phyloP scores from a whole-genome alignment of 1,140 invertebrate species.

The Heliconius eleuchia region DNA sequence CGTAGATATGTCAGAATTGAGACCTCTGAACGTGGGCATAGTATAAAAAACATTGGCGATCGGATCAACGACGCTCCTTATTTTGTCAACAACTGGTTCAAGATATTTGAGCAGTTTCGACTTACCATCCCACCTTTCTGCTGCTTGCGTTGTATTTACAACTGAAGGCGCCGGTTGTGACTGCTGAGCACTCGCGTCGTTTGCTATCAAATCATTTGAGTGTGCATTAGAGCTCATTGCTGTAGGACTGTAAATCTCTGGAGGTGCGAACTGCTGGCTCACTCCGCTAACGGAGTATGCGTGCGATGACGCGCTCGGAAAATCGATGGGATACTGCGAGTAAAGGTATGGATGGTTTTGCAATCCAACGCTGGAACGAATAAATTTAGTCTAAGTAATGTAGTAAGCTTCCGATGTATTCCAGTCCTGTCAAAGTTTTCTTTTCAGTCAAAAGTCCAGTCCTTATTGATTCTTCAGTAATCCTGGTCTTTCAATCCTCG shows the following conservation, averaged over 20 bases:
- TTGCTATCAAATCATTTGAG: slow-evolving; percentile 68
- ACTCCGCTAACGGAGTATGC: slow-evolving; percentile 76
- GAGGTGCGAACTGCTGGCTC: slow-evolving; percentile 70
- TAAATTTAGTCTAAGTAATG: slow-evolving; percentile 40
- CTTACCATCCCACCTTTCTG: slow-evolving; percentile 81
- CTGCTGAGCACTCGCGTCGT: slow-evolving; percentile 76
- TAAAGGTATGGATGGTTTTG: slow-evolving; percentile 78
- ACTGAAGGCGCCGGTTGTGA: slow-evolving; percentile 75
- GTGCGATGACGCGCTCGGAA: slow-evolving; percentile 76
- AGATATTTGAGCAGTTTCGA: slow-evolving; percentile 70
- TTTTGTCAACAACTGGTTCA: slow-evolving; percentile 67
- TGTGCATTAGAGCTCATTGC: slow-evolving; percentile 64
- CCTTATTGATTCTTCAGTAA: neutral
- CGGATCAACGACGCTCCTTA: slow-evolving; percentile 66
- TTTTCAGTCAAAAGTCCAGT: slow-evolving; percentile 22
- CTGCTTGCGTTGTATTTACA: slow-evolving; percentile 71
- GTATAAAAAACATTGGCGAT: slow-evolving; percentile 68
- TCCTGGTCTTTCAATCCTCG: neutral
- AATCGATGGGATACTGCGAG: slow-evolving; percentile 80
- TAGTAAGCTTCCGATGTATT: neutral
- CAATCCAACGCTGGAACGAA: slow-evolving; percentile 75
- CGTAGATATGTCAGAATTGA: slow-evolving; percentile 61
- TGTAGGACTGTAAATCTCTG: slow-evolving; percentile 73
- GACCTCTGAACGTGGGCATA: slow-evolving; percentile 70
- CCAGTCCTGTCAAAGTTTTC: slow-evolving; percentile 26